A percentile compares a stretch with the other conserved stretches of the same genome.
Conservation (phyloP, 2,113 vertebrate species). For the Ageneiosus marmoratus region DNA sequence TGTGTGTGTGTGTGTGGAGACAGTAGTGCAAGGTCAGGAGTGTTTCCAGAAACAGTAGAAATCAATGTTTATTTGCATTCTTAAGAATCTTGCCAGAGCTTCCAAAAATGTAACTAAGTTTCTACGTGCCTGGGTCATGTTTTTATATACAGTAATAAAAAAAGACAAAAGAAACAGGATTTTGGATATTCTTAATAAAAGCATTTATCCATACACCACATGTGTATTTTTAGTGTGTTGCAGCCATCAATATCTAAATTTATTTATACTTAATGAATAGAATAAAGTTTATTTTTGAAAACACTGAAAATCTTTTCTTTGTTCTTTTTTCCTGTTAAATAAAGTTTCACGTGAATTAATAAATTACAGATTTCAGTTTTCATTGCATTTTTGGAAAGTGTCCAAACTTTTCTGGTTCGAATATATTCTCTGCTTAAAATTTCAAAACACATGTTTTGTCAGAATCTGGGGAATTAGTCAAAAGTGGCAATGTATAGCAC, state of each 20-base stretch:
- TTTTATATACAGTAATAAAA: neutral
- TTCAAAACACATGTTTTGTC: neutral
- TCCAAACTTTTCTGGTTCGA: no score
- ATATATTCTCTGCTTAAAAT: neutral
- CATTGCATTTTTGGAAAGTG: no score
- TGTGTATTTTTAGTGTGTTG: no score
- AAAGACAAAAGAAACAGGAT: neutral
- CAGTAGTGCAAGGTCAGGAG: slow-evolving; percentile 16
- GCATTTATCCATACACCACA: neutral
- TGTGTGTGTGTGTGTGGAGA: neutral
- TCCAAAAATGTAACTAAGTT: neutral
- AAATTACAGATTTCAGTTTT: no score
- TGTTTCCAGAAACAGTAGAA: slow-evolving; percentile 13
- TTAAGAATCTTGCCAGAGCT: neutral
- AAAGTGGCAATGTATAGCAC: neutral
- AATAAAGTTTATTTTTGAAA: no score
- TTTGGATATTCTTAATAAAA: neutral
- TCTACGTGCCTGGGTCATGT: neutral
- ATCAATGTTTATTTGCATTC: slow-evolving; percentile 23
- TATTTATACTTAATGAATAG: no score
- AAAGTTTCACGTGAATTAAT: no score
- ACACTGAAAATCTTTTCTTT: no score
- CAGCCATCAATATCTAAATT: no score
- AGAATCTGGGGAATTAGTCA: neutral
- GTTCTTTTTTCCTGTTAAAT: no score